A percentile compares a stretch with the other conserved stretches of the same genome.
phyloP scores from a whole-genome alignment of 1,140 invertebrate genomes.

The Ostrea edulis region DNA sequence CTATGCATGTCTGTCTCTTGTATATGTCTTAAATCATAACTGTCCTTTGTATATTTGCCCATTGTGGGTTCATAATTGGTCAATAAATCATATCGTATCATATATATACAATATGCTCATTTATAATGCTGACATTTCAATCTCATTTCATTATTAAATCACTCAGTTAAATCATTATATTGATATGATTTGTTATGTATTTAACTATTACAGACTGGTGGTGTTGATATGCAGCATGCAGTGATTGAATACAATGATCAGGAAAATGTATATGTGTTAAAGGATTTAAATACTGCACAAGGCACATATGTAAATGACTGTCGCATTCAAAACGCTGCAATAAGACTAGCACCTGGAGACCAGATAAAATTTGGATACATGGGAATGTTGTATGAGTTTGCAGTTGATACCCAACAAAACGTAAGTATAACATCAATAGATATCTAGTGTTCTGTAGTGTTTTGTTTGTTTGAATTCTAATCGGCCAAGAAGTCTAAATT shows the following conservation, averaged over 20 bases:
- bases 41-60: no score
- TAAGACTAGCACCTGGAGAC: constrained; percentile 77
- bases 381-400: constrained; percentile 73
- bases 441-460: no score
- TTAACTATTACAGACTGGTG: constrained; percentile 66
- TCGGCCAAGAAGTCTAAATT: not conserved
- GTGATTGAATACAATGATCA: constrained; percentile 78
- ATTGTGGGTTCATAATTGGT: no score
- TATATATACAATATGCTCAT: no score
- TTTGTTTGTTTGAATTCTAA: no score
- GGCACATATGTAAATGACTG: constrained; percentile 80
- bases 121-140: no score
- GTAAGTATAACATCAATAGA: constrained; percentile 52
- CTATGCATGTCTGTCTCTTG: no score
- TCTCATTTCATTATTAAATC: no score
- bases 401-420: constrained; percentile 68
- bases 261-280: constrained; percentile 77
- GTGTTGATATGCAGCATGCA: constrained; percentile 78
- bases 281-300: constrained; percentile 78
- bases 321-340: constrained; percentile 78
- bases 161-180: no score
- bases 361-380: constrained; percentile 77
- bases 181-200: no score
- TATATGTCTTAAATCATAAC: no score
- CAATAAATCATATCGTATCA: no score